phyloP scores from a whole-genome alignment of 2,797 vertebrate species.

The Sarcoramphus papa region DNA sequence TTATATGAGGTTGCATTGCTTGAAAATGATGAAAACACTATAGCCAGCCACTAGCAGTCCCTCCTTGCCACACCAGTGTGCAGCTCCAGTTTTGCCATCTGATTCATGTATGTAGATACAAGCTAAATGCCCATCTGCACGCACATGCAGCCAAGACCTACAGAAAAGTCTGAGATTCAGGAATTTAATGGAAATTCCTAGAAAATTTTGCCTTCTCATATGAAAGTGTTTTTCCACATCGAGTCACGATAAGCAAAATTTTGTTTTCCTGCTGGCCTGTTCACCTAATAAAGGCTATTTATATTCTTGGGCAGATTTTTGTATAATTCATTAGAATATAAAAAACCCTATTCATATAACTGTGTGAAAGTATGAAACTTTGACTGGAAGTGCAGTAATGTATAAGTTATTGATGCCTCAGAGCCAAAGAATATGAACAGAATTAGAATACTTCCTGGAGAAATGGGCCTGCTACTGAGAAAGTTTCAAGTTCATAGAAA shows the following conservation, averaged over 20 bases:
- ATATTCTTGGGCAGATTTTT: not conserved
- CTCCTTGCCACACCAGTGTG: not conserved
- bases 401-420: not conserved
- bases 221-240: not conserved
- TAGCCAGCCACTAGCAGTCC: not conserved
- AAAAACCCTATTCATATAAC: not conserved
- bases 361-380: not conserved
- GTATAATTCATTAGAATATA: not conserved
- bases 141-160: not conserved
- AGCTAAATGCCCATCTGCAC: not conserved
- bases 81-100: not conserved
- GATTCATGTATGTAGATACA: not conserved
- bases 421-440: not conserved
- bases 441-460: not conserved
- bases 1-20: not conserved
- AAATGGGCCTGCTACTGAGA: not conserved
- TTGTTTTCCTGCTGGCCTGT: not conserved
- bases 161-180: not conserved
- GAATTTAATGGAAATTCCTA: not conserved
- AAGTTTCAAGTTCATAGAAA: not conserved
- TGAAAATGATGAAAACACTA: not conserved
- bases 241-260: not conserved
- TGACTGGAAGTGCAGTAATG: not conserved
- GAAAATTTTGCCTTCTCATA: not conserved
- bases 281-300: not conserved